A percentile compares a stretch with the other conserved stretches of the same genome.
Conservation (phyloP, 2,797 vertebrate species). For the Galagoides demidoff region DNA sequence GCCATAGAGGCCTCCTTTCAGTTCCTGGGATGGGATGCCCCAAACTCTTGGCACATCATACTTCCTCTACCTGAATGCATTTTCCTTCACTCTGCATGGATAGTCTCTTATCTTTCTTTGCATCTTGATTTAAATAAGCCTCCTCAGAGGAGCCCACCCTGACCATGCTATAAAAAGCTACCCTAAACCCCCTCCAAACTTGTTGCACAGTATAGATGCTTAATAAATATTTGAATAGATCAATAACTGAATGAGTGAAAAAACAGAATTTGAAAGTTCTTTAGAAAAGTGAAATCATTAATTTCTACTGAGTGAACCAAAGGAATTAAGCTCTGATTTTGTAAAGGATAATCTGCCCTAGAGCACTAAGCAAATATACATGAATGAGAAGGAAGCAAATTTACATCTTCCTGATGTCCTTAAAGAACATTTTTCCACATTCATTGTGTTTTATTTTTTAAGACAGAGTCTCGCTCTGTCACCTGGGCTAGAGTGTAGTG, state of each 20-base stretch:
- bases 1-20: not conserved
- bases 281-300: conserved; percentile 28
- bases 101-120: not conserved
- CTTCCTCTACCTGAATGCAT: not conserved
- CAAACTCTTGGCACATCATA: not conserved
- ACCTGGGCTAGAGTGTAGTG: not conserved
- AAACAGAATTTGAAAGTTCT: conserved; percentile 21
- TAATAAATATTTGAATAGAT: conserved; percentile 54
- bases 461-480: not conserved
- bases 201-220: not conserved
- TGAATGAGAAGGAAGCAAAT: conserved; percentile 25
- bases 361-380: not conserved
- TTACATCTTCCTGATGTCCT: not conserved
- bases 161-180: not conserved
- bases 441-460: too few relatives aligned
- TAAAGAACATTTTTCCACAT: not conserved
- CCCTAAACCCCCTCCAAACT: not conserved
- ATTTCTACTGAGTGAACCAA: conserved; percentile 19
- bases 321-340: conserved; percentile 17
- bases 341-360: not conserved
- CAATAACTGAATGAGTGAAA: conserved; percentile 31
- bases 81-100: not conserved
- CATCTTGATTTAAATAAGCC: not conserved
- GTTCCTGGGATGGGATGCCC: not conserved
- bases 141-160: not conserved